phyloP scores from a whole-genome alignment of 1,140 invertebrate genomes.

The Probaryconus sp. region DNA sequence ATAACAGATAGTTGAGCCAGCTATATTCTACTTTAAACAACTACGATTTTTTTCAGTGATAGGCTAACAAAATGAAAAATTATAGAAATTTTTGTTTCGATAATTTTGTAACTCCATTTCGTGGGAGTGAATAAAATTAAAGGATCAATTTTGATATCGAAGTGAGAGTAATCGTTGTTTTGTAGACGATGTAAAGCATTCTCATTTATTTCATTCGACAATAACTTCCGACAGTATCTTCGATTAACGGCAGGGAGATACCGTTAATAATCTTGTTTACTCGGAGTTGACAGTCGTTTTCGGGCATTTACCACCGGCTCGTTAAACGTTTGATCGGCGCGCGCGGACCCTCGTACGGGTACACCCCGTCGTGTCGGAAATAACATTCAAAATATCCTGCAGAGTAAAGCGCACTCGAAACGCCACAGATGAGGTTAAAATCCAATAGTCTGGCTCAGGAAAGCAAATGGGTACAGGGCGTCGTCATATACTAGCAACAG shows the following conservation, averaged over 20 bases:
- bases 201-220: slow-evolving; percentile 25
- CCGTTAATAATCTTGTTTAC: slow-evolving; percentile 57
- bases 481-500: slow-evolving; percentile 10
- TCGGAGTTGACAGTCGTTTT: slow-evolving; percentile 53
- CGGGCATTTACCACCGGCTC: slow-evolving; percentile 46
- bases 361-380: slow-evolving; percentile 66
- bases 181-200: slow-evolving; percentile 4
- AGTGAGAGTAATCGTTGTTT: slow-evolving; percentile 8
- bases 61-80: too few species aligned
- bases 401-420: slow-evolving; percentile 64
- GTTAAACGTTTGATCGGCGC: slow-evolving; percentile 55
- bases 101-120: too few species aligned
- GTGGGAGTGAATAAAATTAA: slow-evolving; percentile 10
- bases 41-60: too few species aligned
- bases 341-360: slow-evolving; percentile 46
- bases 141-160: not conserved
- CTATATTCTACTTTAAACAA: too few species aligned
- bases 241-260: slow-evolving; percentile 48
- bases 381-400: slow-evolving; percentile 65
- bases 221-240: slow-evolving; percentile 41
- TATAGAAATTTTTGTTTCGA: too few species aligned
- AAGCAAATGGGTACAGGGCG: slow-evolving; percentile 26
- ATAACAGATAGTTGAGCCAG: too few species aligned
- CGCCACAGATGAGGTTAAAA: slow-evolving; percentile 73
- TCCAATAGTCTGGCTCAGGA: slow-evolving; percentile 71